Conservation (phyloP, 2,113 vertebrate genomes). For the Columbina picui region DNA sequence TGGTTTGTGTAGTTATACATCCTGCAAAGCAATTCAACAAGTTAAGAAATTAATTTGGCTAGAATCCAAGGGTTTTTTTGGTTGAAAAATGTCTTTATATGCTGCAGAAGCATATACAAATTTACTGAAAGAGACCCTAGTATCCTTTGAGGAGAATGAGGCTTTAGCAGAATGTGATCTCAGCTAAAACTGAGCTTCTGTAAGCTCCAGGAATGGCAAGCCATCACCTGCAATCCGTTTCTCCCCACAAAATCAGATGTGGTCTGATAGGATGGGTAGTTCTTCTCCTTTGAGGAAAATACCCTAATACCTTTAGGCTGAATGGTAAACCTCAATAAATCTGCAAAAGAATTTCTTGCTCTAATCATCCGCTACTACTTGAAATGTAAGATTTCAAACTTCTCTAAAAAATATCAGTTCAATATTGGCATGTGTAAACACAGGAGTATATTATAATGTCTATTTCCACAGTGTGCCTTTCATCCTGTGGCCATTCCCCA, state of each 20-base stretch:
- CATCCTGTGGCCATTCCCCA: not conserved
- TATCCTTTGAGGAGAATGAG: not conserved
- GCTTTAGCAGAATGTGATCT: not conserved
- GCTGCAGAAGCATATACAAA: not conserved
- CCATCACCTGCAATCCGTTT: not conserved
- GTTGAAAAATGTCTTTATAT: not conserved
- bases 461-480: not conserved
- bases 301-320: not conserved
- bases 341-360: not conserved
- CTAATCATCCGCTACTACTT: not conserved
- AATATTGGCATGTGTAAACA: not conserved
- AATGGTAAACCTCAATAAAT: not conserved
- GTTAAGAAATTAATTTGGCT: not conserved
- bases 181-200: not conserved
- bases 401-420: not conserved
- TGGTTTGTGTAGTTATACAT: not conserved
- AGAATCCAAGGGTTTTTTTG: not conserved
- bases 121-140: not conserved
- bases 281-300: not conserved
- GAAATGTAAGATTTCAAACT: not conserved
- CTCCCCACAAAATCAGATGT: accelerated
- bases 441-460: no score
- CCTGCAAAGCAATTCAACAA: not conserved
- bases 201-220: not conserved
- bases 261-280: not conserved